Evolutionary conservation across 2,113 vertebrate species (phyloP).

Genomic region (Oreochromis tanganicae): DNA sequence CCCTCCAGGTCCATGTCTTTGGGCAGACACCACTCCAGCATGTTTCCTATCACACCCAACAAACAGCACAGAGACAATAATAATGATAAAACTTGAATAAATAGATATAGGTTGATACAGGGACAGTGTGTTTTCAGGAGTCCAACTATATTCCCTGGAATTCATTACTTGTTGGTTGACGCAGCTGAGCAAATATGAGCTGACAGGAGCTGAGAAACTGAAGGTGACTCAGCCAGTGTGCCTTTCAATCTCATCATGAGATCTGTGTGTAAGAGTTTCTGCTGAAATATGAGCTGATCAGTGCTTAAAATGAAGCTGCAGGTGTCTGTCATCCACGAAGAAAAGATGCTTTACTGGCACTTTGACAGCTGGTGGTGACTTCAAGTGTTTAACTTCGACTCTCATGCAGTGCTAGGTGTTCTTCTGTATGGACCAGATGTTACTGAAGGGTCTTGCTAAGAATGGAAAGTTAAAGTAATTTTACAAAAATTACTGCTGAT

Average conservation of each 20-base stretch:
- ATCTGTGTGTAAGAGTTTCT: not conserved
- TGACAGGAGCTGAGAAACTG: not conserved
- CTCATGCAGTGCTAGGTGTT: not conserved
- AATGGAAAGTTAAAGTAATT: not conserved
- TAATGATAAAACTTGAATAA: not conserved
- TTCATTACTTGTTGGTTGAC: not conserved
- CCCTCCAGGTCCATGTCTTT: conserved; percentile 92
- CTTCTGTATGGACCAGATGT: not conserved
- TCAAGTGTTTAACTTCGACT: not conserved
- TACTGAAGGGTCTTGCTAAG: not conserved
- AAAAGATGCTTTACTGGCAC: not conserved
- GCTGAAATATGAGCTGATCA: not conserved
- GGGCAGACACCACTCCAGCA: conserved; percentile 94
- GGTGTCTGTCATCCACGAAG: not conserved
- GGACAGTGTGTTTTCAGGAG: not conserved
- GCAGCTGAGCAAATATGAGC: conserved; percentile 41
- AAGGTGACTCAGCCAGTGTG: conserved; percentile 33
- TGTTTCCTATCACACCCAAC: conserved; percentile 79
- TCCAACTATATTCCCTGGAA: not conserved
- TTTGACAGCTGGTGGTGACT: not conserved
- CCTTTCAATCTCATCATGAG: not conserved
- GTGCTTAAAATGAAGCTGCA: not conserved
- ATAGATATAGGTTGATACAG: not conserved
- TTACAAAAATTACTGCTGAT: not conserved
- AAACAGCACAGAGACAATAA: not conserved